A percentile compares a stretch with the other conserved stretches of the same genome.
Conservation (phyloP, 2,797 vertebrate species). For the Ptychadena robeensis region DNA sequence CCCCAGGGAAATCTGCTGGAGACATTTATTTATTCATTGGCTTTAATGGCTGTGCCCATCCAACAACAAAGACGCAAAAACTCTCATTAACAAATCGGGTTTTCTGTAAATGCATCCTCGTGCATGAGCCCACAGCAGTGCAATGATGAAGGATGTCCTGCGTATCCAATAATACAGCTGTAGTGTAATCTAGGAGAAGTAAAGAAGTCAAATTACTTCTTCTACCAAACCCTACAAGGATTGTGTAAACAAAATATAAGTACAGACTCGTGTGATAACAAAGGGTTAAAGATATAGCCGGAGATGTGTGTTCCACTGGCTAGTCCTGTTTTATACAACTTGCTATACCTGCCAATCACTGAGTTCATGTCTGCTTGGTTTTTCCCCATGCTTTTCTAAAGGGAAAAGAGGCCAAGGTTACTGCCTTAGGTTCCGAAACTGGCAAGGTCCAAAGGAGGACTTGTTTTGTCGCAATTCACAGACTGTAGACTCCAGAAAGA, state of each 20-base stretch:
- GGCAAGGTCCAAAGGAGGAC: not conserved
- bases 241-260: not conserved
- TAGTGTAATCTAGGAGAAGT: not conserved
- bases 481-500: too few species aligned
- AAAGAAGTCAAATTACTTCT: not conserved
- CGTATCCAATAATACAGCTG: not conserved
- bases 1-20: conserved; percentile 29
- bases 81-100: not conserved
- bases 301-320: not conserved
- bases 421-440: not conserved
- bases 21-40: conserved; percentile 22
- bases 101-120: not conserved
- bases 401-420: not conserved
- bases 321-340: not conserved
- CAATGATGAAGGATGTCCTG: not conserved
- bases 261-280: not conserved
- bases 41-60: not conserved
- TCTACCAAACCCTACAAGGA: not conserved
- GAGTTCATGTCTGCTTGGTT: not conserved
- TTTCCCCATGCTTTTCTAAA: not conserved
- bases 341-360: not conserved
- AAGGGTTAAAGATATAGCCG: not conserved
- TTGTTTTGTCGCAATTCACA: not conserved
- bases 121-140: not conserved
- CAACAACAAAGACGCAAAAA: not conserved